A percentile compares a stretch with the other conserved stretches of the same genome.
Conservation (phyloP, 2,888 invertebrate genomes). For the Acleris laterana region DNA sequence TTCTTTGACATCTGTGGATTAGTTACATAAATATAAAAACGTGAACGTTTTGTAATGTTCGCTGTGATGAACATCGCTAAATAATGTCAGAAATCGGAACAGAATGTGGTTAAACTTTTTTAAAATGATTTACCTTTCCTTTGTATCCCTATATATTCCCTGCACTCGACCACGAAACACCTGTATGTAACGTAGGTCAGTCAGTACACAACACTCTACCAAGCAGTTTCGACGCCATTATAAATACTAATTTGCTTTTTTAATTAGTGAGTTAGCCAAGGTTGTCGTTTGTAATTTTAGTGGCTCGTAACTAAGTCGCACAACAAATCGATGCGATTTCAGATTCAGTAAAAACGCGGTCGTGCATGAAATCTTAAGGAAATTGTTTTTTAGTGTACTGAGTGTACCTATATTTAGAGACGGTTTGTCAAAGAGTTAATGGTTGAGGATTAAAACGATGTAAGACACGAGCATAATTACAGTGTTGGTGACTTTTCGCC, state of each 20-base stretch:
- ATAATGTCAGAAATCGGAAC: no score
- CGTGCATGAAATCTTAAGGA: slow-evolving; percentile 13
- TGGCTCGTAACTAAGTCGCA: background rate
- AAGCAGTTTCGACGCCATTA: no score
- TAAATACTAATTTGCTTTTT: background rate
- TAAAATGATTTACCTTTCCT: no score
- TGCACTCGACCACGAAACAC: background rate
- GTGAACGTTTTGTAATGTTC: no score
- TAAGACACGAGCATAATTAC: background rate
- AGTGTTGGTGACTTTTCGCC: background rate
- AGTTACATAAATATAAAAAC: no score
- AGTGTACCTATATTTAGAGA: no score
- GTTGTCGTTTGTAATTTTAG: slow-evolving; percentile 1
- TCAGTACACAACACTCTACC: no score
- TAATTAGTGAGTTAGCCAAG: background rate
- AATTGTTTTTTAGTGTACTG: background rate
- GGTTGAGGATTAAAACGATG: background rate
- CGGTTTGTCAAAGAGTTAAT: background rate
- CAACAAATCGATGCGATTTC: background rate
- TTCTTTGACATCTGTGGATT: no score
- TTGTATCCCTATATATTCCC: no score
- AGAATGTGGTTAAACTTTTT: no score
- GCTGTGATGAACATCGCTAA: no score
- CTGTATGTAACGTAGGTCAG: no score
- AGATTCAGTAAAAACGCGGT: background rate